A percentile compares a stretch with the other conserved stretches of the same genome.
Evolutionary conservation across 2,797 vertebrate genomes (phyloP).

Genomic region (Macropus fuliginosus): DNA sequence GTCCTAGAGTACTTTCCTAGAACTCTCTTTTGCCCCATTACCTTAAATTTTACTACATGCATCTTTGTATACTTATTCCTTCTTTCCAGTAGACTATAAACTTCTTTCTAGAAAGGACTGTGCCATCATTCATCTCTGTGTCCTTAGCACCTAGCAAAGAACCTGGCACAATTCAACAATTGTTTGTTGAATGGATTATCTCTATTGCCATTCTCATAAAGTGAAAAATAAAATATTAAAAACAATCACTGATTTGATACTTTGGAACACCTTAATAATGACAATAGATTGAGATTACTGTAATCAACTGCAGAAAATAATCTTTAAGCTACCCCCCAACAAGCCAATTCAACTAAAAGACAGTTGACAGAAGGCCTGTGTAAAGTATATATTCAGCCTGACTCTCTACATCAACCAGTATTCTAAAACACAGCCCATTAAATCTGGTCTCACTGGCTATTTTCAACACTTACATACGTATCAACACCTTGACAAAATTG

Average conservation of each 20-base stretch:
- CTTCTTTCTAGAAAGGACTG: background rate
- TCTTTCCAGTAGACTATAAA: background rate
- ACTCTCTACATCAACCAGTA: background rate
- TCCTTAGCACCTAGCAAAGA: background rate
- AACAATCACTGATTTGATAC: constrained; percentile 14
- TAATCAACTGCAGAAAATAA: constrained; percentile 34
- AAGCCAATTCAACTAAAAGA: constrained; percentile 41
- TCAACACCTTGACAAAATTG: background rate
- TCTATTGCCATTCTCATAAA: background rate
- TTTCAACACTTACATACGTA: background rate
- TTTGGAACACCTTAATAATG: background rate
- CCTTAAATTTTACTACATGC: background rate
- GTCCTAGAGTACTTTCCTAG: background rate
- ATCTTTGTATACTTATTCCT: too few relatives aligned
- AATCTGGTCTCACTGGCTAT: background rate
- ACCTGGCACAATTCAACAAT: background rate
- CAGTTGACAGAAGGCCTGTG: constrained; percentile 31
- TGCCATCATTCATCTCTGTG: background rate
- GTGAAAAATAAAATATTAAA: background rate
- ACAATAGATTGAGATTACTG: constrained; percentile 35
- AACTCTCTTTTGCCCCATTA: background rate
- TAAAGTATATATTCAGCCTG: background rate
- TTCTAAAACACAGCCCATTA: background rate
- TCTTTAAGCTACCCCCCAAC: background rate
- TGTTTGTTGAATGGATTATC: background rate